These are phyloP conservation scores for Luffia ferchaultella DNA, from an alignment of 2,888 invertebrate genomes.

Conservation along the genomic window DNA sequence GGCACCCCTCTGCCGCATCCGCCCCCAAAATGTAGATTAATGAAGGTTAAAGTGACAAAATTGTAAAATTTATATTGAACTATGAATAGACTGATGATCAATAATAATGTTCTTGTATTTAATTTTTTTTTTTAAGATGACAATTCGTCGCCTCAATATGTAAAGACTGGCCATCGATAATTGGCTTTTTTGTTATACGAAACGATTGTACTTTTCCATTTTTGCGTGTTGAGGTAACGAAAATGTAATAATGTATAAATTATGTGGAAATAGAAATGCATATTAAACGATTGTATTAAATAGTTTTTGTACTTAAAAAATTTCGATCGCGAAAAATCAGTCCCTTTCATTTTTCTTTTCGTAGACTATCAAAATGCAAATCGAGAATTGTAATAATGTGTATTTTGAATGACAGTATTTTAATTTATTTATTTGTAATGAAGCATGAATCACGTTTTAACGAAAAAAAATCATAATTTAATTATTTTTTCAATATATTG, in stretches of 20 bases:
- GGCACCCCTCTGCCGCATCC: constrained; percentile 56
- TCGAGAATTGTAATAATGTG: neutral
- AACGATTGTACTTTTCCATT: neutral
- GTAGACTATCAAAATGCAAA: constrained; percentile 27
- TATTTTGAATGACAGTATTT: constrained; percentile 50
- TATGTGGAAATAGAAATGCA: constrained; percentile 43
- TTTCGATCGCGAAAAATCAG: constrained; percentile 33
- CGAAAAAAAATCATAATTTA: constrained; percentile 37
- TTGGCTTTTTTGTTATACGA: neutral
- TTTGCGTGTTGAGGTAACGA: neutral
- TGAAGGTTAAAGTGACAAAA: constrained; percentile 58
- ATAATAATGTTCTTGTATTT: constrained; percentile 61
- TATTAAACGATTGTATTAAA: constrained; percentile 31
- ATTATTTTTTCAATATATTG: constrained; percentile 45
- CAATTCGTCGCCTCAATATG: constrained; percentile 27
- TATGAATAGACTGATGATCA: constrained; percentile 66
- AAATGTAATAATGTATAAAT: constrained; percentile 56
- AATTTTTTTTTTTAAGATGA: constrained; percentile 64
- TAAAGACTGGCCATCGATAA: neutral
- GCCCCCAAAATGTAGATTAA: constrained; percentile 42
- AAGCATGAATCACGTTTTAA: constrained; percentile 41
- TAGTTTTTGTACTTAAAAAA: constrained; percentile 51
- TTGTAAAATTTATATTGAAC: constrained; percentile 60
- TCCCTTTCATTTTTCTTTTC: constrained; percentile 63
- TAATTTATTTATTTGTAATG: constrained; percentile 44